Conservation (phyloP, 2,113 vertebrate genomes). For the Cariama cristata region DNA sequence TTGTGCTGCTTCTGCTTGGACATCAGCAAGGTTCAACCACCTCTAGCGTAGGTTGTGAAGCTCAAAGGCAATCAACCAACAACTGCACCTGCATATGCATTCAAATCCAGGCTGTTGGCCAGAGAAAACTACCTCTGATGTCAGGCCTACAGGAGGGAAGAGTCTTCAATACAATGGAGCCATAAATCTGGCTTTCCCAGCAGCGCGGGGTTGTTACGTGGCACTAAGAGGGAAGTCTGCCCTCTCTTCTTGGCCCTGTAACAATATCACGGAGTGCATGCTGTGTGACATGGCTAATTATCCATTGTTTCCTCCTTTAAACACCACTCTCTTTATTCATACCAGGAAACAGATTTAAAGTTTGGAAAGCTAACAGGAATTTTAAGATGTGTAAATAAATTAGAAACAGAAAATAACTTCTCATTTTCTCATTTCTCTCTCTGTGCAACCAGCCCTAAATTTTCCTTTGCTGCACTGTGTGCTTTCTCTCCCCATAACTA, state of each 20-base stretch:
- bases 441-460: neutral
- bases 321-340: neutral
- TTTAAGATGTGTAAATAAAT: slow-evolving; percentile 12
- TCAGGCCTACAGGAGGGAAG: neutral
- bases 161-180: neutral
- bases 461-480: neutral
- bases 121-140: neutral
- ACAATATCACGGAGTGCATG: neutral
- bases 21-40: neutral
- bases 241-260: neutral
- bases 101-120: neutral
- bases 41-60: neutral
- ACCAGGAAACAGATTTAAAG: slow-evolving; percentile 9
- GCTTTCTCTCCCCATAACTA: neutral
- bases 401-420: slow-evolving; percentile 35
- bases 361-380: slow-evolving; percentile 7
- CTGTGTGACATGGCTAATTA: slow-evolving; percentile 28
- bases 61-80: neutral
- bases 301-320: slow-evolving; percentile 35
- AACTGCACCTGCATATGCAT: neutral
- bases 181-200: neutral
- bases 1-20: neutral
- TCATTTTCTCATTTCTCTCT: neutral
- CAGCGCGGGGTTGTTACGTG: neutral
- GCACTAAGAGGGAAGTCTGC: neutral